A percentile compares a stretch with the other conserved stretches of the same genome.
These are phyloP conservation scores for Saguinus midas DNA, from an alignment of 2,113 vertebrate species.

Conservation along the genomic window DNA sequence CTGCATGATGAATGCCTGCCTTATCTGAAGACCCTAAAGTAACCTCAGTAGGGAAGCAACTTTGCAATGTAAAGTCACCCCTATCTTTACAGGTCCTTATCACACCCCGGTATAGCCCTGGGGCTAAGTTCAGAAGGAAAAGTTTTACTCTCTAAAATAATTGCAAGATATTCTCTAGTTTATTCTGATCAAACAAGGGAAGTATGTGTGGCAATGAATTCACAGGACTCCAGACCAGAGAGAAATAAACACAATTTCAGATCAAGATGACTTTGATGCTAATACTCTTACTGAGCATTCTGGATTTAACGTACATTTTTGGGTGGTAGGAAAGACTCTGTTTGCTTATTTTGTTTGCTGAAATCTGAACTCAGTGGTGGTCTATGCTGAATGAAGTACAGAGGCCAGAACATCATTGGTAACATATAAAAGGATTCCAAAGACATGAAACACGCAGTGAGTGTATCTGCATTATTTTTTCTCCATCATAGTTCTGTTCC, in stretches of 20 bases:
- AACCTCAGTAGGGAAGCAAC: neutral
- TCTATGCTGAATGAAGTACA: neutral
- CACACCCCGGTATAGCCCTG: neutral
- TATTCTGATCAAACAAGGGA: neutral
- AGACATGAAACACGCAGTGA: no score
- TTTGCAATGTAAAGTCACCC: neutral
- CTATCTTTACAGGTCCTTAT: neutral
- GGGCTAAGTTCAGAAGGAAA: neutral
- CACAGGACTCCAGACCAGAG: neutral
- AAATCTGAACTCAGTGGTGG: neutral
- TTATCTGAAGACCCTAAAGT: neutral
- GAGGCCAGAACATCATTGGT: neutral
- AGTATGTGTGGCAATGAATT: neutral
- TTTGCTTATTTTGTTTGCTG: neutral
- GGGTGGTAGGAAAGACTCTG: neutral
- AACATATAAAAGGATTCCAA: no score
- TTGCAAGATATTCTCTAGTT: neutral
- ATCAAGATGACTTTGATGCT: neutral
- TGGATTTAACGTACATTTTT: neutral
- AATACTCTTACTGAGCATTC: no score
- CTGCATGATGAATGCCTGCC: neutral
- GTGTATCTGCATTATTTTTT: no score
- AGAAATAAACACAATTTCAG: neutral
- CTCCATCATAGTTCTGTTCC: no score
- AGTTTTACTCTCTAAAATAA: neutral